Percentiles rank a stretch among this genome's conserved stretches.
Evolutionary conservation across 2,113 vertebrate species (phyloP).

Genomic region (Nothoprocta pentlandii): DNA sequence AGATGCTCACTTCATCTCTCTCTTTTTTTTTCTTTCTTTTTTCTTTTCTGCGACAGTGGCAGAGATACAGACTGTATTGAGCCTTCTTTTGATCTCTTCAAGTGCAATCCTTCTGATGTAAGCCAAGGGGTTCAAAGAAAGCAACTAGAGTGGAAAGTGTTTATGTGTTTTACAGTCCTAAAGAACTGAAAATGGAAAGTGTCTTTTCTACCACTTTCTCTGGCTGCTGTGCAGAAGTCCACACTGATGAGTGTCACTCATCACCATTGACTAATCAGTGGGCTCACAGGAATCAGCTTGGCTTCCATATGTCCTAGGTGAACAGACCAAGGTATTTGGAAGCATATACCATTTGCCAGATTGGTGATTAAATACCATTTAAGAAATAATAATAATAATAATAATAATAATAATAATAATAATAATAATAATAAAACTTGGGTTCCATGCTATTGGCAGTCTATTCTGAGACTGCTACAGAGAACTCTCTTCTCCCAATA

Average conservation of each 20-base stretch:
- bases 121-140: slow-evolving; percentile 6
- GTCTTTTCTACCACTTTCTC: not conserved
- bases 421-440: no score
- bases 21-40: not conserved
- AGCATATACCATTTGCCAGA: not conserved
- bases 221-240: no score
- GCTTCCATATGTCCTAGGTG: not conserved
- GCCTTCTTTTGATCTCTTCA: not conserved
- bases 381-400: not conserved
- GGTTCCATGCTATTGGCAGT: not conserved
- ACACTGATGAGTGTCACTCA: not conserved
- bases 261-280: not conserved
- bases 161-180: not conserved
- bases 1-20: not conserved
- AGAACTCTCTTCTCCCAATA: not conserved
- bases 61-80: not conserved
- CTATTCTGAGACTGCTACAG: not conserved
- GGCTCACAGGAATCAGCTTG: not conserved
- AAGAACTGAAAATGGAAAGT: not conserved
- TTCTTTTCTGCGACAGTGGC: not conserved
- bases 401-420: no score
- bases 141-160: not conserved
- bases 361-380: not conserved
- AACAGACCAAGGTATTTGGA: not conserved
- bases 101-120: not conserved